Evolutionary conservation across 2,888 invertebrate species (phyloP).

Genomic region (Antheraea assamensis): DNA sequence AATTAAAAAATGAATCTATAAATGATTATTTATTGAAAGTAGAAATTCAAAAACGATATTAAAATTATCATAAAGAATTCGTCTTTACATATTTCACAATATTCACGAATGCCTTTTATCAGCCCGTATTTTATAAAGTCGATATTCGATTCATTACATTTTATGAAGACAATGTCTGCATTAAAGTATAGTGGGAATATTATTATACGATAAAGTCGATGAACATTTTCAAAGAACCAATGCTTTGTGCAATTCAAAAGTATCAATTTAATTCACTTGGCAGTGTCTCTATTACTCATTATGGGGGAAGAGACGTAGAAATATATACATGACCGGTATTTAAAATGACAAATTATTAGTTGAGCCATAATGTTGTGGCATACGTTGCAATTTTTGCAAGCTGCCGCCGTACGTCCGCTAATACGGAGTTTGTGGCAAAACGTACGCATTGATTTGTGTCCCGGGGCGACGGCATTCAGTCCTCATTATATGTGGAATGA

Average conservation of each 20-base stretch:
- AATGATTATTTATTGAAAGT: too few species aligned
- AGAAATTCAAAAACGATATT: too few species aligned
- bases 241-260: background rate
- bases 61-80: too few species aligned
- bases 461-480: conserved; percentile 1
- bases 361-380: background rate
- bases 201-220: background rate
- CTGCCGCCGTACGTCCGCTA: conserved; percentile 4
- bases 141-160: background rate
- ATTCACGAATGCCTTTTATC: background rate
- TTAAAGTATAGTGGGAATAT: background rate
- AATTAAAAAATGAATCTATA: too few species aligned
- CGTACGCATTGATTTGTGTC: conserved; percentile 6
- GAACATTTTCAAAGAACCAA: background rate
- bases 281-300: conserved; percentile 11
- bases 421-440: conserved; percentile 5
- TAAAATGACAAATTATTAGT: conserved; percentile 15
- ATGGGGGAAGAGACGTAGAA: background rate
- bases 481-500: conserved; percentile 8
- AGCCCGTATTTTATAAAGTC: background rate
- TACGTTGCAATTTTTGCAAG: conserved; percentile 13
- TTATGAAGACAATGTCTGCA: conserved; percentile 1
- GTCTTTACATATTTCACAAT: too few species aligned
- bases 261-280: background rate
- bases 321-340: background rate